Base-by-base conservation (phyloP, 2,888 invertebrate genomes). In the Cartodere bifasciata region DNA sequence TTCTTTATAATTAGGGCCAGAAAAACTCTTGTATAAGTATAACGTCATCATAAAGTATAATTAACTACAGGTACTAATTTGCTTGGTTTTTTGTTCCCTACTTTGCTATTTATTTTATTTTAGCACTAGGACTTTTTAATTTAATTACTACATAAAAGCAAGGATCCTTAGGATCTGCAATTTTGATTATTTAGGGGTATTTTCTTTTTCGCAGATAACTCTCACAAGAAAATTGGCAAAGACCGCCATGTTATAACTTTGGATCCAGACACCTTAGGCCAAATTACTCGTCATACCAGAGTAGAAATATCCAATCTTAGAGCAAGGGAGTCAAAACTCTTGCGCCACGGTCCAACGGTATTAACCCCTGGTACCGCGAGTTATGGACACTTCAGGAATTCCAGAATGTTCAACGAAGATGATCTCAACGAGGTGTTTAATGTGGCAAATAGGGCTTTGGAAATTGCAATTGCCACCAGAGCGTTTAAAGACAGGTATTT, bases 381-480 rank as follows among this genome's bases (percentile, higher is more conserved):
- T 36, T 63, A 55, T 38, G 58, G 60, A 3, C 64, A 64, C 43
- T 58, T 59, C 36, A 47, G 56, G 16, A 60, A 58, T 36, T 58
- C 56, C 1, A 47, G 53, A 25, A 41, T 54, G 3, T 52, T 51
- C 25, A 47, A 53, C 12, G 47, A 50, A 6, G 54, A 56, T n/a
- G 63, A 60, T 39, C 40, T 63, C 26, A 39, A 49, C 2, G 56
- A 63, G 23, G 62, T 62, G 7, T 56, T 62, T 39, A 53, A 55
- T 13, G 45, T 65, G 2, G 62, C 65, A 1, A 56, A 58, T 34
- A 55, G 53, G 33, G 70, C 68, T 2, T 43, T 69, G 40, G 63
- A 68, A 40, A 63, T 68, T 38, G 62, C 67, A 2, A 52, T 68
- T 13, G 65, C 68, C 1, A 65, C 63, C 1, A 60, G 62, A 41